A percentile compares a stretch with the other conserved stretches of the same genome.
These are phyloP conservation scores for Heterocephalus glaber DNA, from an alignment of 2,113 vertebrate species.

Conservation along the genomic window DNA sequence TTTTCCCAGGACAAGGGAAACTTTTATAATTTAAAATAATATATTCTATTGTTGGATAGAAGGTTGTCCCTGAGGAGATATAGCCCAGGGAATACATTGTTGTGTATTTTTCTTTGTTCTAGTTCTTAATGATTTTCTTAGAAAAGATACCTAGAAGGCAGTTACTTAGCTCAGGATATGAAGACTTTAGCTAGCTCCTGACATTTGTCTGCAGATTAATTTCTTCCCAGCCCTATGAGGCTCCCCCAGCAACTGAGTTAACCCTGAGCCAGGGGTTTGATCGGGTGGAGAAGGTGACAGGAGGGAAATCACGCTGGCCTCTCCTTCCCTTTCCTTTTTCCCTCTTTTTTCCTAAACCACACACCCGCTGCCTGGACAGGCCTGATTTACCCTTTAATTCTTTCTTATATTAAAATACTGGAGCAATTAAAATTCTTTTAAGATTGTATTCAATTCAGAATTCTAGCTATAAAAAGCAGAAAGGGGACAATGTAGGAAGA, in stretches of 20 bases:
- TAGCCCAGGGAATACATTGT: background rate
- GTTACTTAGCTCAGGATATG: background rate
- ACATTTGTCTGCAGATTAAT: background rate
- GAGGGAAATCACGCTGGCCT: background rate
- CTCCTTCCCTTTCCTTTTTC: background rate
- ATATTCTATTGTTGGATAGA: constrained; percentile 27
- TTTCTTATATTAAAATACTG: background rate
- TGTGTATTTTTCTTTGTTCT: background rate
- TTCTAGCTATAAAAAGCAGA: constrained; percentile 4
- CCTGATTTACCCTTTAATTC: background rate
- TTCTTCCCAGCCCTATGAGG: background rate
- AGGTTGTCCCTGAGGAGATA: background rate
- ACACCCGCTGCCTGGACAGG: background rate
- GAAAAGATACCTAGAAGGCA: constrained; percentile 31
- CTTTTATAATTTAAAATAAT: constrained; percentile 46
- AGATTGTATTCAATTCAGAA: background rate
- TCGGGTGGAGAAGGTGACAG: background rate
- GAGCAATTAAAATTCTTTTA: background rate
- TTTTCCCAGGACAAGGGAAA: constrained; percentile 44
- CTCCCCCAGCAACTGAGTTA: background rate
- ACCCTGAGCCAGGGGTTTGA: background rate
- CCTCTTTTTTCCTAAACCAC: background rate
- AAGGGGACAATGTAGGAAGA: background rate
- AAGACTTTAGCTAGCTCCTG: background rate
- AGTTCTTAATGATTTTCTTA: constrained; percentile 58